Evolutionary conservation across 2,113 vertebrate genomes (phyloP).

Genomic region (Abramis brama): DNA sequence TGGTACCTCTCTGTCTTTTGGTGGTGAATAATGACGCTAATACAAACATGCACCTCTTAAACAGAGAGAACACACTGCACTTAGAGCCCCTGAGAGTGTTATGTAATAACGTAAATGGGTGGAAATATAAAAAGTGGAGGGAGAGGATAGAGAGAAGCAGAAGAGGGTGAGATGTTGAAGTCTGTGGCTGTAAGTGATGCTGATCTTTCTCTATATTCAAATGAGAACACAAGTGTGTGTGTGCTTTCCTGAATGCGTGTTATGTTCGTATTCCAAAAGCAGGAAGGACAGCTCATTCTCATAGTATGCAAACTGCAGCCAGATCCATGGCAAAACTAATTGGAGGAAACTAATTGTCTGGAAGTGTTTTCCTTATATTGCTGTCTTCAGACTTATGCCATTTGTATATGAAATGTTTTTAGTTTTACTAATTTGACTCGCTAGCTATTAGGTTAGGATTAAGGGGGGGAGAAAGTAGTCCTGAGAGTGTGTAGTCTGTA

Average conservation of each 20-base stretch:
- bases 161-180: conserved; percentile 3
- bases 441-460: not conserved
- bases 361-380: not conserved
- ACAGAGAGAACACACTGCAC: conserved; percentile 35
- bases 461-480: not conserved
- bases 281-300: not conserved
- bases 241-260: not conserved
- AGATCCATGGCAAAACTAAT: conserved; percentile 38
- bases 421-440: not conserved
- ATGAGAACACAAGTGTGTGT: not conserved
- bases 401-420: not conserved
- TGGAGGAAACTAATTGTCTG: conserved; percentile 10
- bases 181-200: not conserved
- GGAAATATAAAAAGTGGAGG: conserved; percentile 40
- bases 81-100: conserved; percentile 44
- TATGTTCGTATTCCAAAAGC: conserved; percentile 14
- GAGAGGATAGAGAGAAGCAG: conserved; percentile 22
- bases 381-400: conserved; percentile 8
- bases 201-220: not conserved
- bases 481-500: not conserved
- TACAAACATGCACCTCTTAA: conserved; percentile 42
- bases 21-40: conserved; percentile 32
- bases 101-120: conserved; percentile 49
- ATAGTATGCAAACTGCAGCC: not conserved
- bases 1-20: conserved; percentile 15